A percentile compares a stretch with the other conserved stretches of the same genome.
phyloP scores from a whole-genome alignment of 2,797 vertebrate genomes.

The Psittacula echo region DNA sequence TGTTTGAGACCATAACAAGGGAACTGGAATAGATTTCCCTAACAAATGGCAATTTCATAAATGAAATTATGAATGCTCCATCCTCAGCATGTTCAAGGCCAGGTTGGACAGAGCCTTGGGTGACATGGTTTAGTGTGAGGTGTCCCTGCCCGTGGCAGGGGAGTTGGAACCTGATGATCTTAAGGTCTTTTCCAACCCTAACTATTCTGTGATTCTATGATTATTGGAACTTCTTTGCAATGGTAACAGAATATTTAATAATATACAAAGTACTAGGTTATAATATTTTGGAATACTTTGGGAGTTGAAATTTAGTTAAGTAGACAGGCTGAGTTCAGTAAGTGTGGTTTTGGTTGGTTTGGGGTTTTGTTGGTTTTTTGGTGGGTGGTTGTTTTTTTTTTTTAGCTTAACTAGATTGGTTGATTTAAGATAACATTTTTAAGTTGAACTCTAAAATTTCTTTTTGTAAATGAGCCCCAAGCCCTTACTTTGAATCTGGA shows the following conservation, averaged over 20 bases:
- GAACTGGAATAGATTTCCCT: not conserved
- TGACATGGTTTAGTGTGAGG: no score
- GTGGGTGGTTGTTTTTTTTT: not conserved
- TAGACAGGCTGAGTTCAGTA: not conserved
- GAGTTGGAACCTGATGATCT: no score
- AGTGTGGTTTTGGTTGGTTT: not conserved
- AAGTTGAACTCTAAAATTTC: not conserved
- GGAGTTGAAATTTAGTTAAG: not conserved
- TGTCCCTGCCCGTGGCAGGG: no score
- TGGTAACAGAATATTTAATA: not conserved
- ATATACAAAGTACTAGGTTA: not conserved
- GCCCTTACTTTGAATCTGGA: not conserved
- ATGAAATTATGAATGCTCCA: not conserved
- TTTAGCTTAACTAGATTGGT: not conserved
- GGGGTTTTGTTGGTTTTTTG: not conserved
- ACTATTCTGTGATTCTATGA: no score
- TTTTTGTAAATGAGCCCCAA: not conserved
- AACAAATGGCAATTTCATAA: not conserved
- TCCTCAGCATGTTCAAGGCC: no score
- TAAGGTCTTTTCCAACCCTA: no score
- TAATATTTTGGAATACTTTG: not conserved
- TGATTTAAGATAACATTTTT: not conserved
- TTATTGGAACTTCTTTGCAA: not conserved
- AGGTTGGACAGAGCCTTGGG: no score
- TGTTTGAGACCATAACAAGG: not conserved